Percentiles rank a stretch among this genome's conserved stretches.
These are phyloP conservation scores for Tiaroga cobitis DNA, from an alignment of 2,797 vertebrate genomes.

Conservation along the genomic window DNA sequence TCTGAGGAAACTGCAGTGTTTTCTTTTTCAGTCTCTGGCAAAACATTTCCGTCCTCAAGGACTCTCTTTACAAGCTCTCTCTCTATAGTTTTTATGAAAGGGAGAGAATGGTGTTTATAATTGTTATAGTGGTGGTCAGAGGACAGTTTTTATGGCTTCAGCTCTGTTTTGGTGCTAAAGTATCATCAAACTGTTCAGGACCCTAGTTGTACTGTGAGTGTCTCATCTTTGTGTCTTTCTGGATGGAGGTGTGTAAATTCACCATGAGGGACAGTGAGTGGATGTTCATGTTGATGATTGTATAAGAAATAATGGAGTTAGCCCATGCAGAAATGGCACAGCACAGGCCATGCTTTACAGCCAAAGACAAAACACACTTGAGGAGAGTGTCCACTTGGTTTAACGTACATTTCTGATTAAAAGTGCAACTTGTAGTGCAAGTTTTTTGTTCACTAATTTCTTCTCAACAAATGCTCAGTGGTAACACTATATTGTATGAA, in stretches of 20 bases:
- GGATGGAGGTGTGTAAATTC: conserved; percentile 30
- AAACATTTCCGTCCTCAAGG: conserved; percentile 67
- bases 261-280: conserved; percentile 45
- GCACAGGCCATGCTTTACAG: conserved; percentile 30
- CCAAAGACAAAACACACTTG: conserved; percentile 35
- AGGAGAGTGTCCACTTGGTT: conserved; percentile 58
- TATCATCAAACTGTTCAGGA: conserved; percentile 50
- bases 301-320: conserved; percentile 19
- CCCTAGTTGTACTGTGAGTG: conserved; percentile 44
- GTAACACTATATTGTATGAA: background rate
- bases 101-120: conserved; percentile 16
- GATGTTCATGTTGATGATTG: conserved; percentile 17
- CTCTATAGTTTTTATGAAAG: conserved; percentile 24
- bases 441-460: background rate
- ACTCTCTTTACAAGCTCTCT: conserved; percentile 49
- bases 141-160: conserved; percentile 48
- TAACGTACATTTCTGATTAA: conserved; percentile 38
- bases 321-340: conserved; percentile 44
- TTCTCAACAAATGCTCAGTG: background rate
- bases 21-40: conserved; percentile 51
- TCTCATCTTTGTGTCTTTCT: conserved; percentile 76
- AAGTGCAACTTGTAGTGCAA: background rate
- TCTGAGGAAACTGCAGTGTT: conserved; percentile 66
- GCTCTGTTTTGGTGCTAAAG: conserved; percentile 21
- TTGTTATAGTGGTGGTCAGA: conserved; percentile 55